These are phyloP conservation scores for Mastigias papua DNA, from an alignment of 30 jellyfish, hydroid and myxozoan species.

Conservation along the genomic window DNA sequence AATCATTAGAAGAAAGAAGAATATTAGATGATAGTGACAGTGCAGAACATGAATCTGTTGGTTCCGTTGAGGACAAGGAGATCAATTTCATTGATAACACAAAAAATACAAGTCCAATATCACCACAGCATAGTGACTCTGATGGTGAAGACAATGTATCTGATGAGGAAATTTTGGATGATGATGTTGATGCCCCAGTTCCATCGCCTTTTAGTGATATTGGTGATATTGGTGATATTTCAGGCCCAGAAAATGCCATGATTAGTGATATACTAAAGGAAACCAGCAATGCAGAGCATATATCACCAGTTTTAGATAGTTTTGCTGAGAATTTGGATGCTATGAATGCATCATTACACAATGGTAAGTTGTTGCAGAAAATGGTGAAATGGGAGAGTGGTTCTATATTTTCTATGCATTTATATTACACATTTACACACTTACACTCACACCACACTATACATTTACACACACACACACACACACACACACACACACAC, in stretches of 20 bases:
- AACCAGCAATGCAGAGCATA: conserved; percentile 51
- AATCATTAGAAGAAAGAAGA: neutral
- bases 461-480: too few species aligned
- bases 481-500: too few species aligned
- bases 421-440: too few species aligned
- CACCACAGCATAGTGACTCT: neutral
- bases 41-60: neutral
- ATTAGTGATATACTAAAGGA: conserved; percentile 83
- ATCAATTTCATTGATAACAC: neutral
- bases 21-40: neutral
- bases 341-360: conserved; percentile 40
- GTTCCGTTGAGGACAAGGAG: neutral
- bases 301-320: conserved; percentile 67
- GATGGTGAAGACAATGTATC: conserved; percentile 1
- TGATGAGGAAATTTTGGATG: conserved; percentile 40
- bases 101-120: neutral
- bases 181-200: conserved; percentile 90
- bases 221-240: conserved; percentile 88
- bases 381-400: too few species aligned
- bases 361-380: neutral
- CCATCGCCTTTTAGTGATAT: conserved; percentile 98
- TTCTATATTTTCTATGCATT: too few species aligned
- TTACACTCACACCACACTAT: too few species aligned
- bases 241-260: conserved; percentile 86
- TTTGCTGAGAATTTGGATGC: conserved; percentile 39